Percentiles rank a stretch among this genome's conserved stretches.
Conservation (phyloP, 2,888 invertebrate species). For the Schizotus pectinicornis region DNA sequence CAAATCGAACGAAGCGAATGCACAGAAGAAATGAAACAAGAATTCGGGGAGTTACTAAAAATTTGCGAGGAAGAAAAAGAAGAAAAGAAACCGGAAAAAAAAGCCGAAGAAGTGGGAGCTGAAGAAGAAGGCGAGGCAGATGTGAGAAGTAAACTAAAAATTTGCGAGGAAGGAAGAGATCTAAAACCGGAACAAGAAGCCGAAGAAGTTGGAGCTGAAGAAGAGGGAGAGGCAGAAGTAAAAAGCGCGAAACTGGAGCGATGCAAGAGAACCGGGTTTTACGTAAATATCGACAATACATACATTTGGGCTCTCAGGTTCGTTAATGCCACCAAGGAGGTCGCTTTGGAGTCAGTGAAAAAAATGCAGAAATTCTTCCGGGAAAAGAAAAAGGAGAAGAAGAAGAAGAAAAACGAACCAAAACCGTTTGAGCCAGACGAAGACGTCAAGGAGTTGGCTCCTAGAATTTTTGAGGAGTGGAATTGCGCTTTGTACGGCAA, state of each 20-base stretch:
- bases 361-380: constrained; percentile 30
- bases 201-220: neutral
- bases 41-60: no score
- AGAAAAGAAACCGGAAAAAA: no score
- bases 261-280: constrained; percentile 17
- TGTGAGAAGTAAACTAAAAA: no score
- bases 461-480: constrained; percentile 65
- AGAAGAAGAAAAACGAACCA: constrained; percentile 45
- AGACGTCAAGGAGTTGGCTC: constrained; percentile 48
- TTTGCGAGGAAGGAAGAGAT: no score
- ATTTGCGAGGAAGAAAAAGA: no score
- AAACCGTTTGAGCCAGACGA: constrained; percentile 33
- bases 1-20: no score
- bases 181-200: no score
- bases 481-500: constrained; percentile 64
- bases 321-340: constrained; percentile 29
- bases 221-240: neutral
- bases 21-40: no score
- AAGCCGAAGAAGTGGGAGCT: neutral
- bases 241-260: neutral
- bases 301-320: constrained; percentile 7
- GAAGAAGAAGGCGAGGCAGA: neutral
- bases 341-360: constrained; percentile 54
- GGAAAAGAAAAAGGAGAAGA: constrained; percentile 57
- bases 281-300: constrained; percentile 23